Evolutionary conservation across 92 coral and sea anemone genomes (phyloP).

Genomic region (Paramuricea clavata): DNA sequence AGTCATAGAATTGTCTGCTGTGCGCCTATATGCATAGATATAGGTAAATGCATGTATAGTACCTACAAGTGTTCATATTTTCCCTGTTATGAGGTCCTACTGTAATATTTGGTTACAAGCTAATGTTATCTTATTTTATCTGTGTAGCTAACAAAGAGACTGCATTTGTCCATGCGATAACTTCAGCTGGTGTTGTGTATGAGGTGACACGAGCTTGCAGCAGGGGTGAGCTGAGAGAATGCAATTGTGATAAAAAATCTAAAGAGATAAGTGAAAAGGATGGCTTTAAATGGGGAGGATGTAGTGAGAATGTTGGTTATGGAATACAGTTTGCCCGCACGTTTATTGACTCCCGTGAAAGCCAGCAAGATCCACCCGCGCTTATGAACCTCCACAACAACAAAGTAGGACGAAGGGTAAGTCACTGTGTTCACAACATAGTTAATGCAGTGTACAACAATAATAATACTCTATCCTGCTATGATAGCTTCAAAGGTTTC

Average conservation of each 20-base stretch:
- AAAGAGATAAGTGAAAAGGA: slow-evolving; percentile 76
- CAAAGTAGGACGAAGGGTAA: slow-evolving; percentile 93
- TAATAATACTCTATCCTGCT: too few species aligned
- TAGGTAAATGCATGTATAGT: too few species aligned
- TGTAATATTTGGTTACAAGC: too few species aligned
- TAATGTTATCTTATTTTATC: background rate
- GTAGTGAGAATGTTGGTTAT: slow-evolving; percentile 89
- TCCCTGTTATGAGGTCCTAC: too few species aligned
- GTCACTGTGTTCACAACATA: slow-evolving; percentile 20
- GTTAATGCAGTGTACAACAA: too few species aligned
- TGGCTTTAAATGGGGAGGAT: slow-evolving; percentile 98
- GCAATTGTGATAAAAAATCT: slow-evolving; percentile 78
- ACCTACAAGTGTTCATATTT: too few species aligned
- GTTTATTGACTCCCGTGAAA: slow-evolving; percentile 94
- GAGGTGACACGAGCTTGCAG: slow-evolving; percentile 96
- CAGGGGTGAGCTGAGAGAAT: slow-evolving; percentile 89
- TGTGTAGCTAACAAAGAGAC: slow-evolving; percentile 90
- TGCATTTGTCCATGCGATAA: slow-evolving; percentile 93
- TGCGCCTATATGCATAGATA: too few species aligned
- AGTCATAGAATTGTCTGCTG: too few species aligned
- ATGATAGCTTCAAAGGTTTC: too few species aligned
- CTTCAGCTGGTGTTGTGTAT: slow-evolving; percentile 97
- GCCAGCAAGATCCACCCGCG: slow-evolving; percentile 89
- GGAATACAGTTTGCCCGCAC: slow-evolving; percentile 90
- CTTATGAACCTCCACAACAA: slow-evolving; percentile 97